These are phyloP conservation scores for Argyra leucocephala DNA, from an alignment of 2,888 invertebrate species.

Conservation along the genomic window DNA sequence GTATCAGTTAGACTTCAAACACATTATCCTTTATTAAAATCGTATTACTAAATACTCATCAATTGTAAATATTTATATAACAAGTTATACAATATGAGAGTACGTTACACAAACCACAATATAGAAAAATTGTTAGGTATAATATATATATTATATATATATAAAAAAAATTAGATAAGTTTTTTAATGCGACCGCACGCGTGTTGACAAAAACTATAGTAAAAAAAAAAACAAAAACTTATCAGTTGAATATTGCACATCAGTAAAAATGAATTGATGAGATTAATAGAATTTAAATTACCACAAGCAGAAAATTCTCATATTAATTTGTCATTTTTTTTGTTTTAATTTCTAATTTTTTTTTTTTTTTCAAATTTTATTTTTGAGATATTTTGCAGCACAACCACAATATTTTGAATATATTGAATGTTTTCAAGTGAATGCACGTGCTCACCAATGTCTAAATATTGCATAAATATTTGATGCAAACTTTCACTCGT, in stretches of 20 bases:
- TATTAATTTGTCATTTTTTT: background rate
- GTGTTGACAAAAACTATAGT: background rate
- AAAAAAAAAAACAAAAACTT: too few species aligned
- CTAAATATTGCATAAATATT: too few species aligned
- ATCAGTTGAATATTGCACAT: too few species aligned
- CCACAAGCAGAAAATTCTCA: background rate
- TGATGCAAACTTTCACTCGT: too few species aligned
- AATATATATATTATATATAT: background rate
- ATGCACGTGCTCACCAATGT: background rate
- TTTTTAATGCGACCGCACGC: constrained; percentile 1
- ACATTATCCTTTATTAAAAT: background rate
- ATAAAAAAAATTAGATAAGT: background rate
- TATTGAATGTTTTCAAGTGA: constrained; percentile 6
- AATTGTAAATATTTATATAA: background rate
- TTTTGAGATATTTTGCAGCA: too few species aligned
- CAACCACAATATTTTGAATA: background rate
- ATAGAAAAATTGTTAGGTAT: too few species aligned
- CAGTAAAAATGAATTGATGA: background rate
- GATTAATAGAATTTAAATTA: background rate
- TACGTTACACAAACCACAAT: too few species aligned
- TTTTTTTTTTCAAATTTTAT: too few species aligned
- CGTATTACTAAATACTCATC: background rate
- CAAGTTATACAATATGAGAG: background rate
- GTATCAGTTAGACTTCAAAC: too few species aligned
- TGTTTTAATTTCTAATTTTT: background rate